A percentile compares a stretch with the other conserved stretches of the same genome.
Evolutionary conservation across 2,797 vertebrate species (phyloP).

Genomic region (Odontamblyopus rebecca): DNA sequence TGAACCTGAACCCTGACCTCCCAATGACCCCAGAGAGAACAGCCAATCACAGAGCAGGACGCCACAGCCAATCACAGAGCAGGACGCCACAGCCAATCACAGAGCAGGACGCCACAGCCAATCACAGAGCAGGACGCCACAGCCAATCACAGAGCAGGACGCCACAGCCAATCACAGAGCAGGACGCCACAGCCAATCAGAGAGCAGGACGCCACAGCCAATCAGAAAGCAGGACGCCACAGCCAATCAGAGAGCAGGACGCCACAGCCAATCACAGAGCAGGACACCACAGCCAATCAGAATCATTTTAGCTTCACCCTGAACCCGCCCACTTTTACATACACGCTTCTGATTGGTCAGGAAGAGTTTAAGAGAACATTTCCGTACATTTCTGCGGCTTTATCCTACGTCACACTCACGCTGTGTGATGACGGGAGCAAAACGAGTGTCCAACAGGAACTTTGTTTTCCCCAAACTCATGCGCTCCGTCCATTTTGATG

Average conservation of each 20-base stretch:
- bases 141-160: background rate
- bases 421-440: too few species aligned
- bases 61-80: background rate
- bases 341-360: background rate
- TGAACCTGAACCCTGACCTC: constrained; percentile 38
- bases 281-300: background rate
- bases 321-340: background rate
- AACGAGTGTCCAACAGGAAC: too few species aligned
- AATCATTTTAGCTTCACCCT: background rate
- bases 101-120: background rate
- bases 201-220: background rate
- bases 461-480: too few species aligned
- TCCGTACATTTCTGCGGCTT: too few species aligned
- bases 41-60: background rate
- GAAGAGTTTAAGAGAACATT: background rate
- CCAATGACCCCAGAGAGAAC: constrained; percentile 12
- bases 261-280: background rate
- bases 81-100: background rate
- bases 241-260: background rate
- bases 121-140: background rate
- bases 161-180: background rate
- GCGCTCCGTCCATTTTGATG: too few species aligned
- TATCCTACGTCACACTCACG: too few species aligned
- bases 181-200: background rate
- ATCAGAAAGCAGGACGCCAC: background rate